Conservation (phyloP, 1,140 invertebrate genomes). For the Aphelenchoides fujianensis region DNA sequence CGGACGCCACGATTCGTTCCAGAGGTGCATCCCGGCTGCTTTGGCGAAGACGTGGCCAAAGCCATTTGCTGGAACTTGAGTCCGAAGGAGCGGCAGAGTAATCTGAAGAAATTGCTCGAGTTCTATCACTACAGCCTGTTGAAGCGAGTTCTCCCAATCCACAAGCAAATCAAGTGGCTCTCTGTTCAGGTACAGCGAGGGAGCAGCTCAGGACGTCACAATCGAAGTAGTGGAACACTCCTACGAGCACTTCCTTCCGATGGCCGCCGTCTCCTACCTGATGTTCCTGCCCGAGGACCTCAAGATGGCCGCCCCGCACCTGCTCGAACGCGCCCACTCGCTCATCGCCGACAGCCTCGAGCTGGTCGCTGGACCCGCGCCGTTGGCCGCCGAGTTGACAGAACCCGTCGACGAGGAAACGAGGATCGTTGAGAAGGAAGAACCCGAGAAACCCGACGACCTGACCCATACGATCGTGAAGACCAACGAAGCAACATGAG, state of each 20-base stretch:
- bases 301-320: constrained; percentile 19
- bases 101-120: constrained; percentile 44
- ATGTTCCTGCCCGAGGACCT: constrained; percentile 44
- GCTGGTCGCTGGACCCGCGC: constrained; percentile 15
- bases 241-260: constrained; percentile 26
- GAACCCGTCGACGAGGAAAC: neutral
- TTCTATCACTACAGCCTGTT: constrained; percentile 45
- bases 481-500: too few relatives aligned
- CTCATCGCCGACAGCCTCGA: constrained; percentile 31
- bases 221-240: constrained; percentile 11
- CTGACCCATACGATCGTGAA: neutral
- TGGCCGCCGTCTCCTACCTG: constrained; percentile 41
- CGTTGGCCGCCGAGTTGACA: neutral
- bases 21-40: constrained; percentile 58
- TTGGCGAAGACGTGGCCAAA: constrained; percentile 57
- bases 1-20: constrained; percentile 3
- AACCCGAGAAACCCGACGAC: neutral
- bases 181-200: constrained; percentile 17
- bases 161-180: neutral
- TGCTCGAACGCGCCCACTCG: constrained; percentile 37
- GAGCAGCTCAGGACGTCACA: constrained; percentile 5
- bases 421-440: too few relatives aligned
- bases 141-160: constrained; percentile 36
- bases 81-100: constrained; percentile 35
- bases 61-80: constrained; percentile 58